Evolutionary conservation across 2,113 vertebrate genomes (phyloP).

Genomic region (Forbesichthys papilliferus): DNA sequence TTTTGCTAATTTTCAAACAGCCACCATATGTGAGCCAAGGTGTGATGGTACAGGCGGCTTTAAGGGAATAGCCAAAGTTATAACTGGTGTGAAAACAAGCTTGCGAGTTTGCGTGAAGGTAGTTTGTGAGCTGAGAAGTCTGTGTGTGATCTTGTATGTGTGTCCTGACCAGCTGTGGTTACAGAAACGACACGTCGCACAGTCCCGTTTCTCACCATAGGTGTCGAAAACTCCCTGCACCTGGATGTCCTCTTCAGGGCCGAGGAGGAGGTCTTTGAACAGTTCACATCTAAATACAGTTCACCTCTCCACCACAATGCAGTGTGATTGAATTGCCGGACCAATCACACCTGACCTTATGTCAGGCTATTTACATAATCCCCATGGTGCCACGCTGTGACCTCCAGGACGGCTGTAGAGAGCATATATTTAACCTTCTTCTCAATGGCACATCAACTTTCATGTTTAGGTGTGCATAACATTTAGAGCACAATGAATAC

Average conservation of each 20-base stretch:
- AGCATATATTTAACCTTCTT: conserved; percentile 60
- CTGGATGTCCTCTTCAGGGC: no score
- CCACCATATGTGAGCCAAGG: not conserved
- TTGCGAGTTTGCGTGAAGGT: conserved; percentile 32
- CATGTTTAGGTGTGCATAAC: conserved; percentile 39
- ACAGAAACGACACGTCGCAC: not conserved
- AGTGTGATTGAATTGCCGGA: conserved; percentile 38
- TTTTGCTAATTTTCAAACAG: conserved; percentile 42
- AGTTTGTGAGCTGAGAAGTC: not conserved
- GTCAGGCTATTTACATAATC: conserved; percentile 68
- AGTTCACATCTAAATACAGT: not conserved
- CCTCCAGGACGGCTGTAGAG: conserved; percentile 50
- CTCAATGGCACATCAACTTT: conserved; percentile 44
- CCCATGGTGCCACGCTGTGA: conserved; percentile 50
- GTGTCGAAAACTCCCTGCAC: not conserved
- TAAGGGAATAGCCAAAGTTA: conserved; percentile 36
- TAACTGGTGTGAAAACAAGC: conserved; percentile 22
- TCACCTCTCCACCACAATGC: conserved; percentile 9
- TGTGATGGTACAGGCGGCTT: conserved; percentile 41
- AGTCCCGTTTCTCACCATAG: not conserved
- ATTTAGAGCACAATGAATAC: conserved; percentile 43
- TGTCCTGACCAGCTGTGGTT: not conserved
- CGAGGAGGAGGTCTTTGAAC: conserved; percentile 3
- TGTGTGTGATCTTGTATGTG: not conserved
- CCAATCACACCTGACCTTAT: conserved; percentile 61